A percentile compares a stretch with the other conserved stretches of the same genome.
These are phyloP conservation scores for Setipinna tenuifilis DNA, from an alignment of 2,797 vertebrate genomes.

Conservation along the genomic window DNA sequence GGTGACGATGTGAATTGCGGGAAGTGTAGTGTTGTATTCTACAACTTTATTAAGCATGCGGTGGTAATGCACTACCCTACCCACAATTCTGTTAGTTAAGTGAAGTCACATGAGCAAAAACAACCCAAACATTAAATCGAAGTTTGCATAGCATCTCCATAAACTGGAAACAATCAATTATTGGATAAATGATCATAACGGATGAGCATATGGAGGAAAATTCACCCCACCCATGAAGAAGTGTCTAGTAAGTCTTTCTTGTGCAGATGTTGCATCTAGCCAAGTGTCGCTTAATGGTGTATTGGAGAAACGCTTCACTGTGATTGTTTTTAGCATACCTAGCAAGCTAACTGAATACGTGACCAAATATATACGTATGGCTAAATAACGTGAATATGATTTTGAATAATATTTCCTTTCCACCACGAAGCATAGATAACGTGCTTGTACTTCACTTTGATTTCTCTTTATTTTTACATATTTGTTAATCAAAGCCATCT, in stretches of 20 bases:
- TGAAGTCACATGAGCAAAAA: constrained; percentile 22
- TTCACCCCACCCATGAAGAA: constrained; percentile 5
- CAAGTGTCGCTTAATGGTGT: not conserved
- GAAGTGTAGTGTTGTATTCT: not conserved
- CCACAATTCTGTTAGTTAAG: constrained; percentile 13
- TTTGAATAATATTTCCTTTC: not conserved
- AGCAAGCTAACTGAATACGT: constrained; percentile 1
- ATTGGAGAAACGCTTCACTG: not conserved
- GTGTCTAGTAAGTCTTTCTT: not conserved
- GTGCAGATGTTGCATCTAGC: not conserved
- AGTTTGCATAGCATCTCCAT: not conserved
- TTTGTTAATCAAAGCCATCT: not conserved
- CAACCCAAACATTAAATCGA: constrained; percentile 8
- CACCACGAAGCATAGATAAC: not conserved
- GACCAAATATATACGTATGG: not conserved
- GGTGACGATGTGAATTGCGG: not conserved
- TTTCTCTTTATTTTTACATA: not conserved
- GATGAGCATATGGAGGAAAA: not conserved
- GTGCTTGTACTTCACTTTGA: not conserved
- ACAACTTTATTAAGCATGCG: not conserved
- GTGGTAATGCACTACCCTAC: not conserved
- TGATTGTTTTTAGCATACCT: constrained; percentile 24
- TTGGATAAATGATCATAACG: not conserved
- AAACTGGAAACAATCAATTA: not conserved
- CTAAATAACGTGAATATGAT: not conserved